A percentile compares a stretch with the other conserved stretches of the same genome.
Conservation (phyloP, 2,113 vertebrate genomes). For the Bucco capensis region DNA sequence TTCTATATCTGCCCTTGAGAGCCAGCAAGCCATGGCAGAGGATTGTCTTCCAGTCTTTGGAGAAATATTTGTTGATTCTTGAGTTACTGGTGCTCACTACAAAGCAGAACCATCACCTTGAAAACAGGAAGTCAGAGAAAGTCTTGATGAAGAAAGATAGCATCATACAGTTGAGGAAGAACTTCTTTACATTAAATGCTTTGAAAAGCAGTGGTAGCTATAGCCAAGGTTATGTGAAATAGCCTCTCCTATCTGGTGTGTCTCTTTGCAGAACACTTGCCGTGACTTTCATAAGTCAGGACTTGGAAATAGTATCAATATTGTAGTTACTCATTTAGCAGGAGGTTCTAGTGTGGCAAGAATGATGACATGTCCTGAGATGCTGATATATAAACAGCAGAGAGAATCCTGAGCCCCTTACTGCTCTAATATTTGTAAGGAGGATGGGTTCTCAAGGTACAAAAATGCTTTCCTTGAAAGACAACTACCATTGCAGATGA, state of each 20-base stretch:
- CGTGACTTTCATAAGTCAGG: neutral
- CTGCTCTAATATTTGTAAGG: neutral
- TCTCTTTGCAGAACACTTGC: neutral
- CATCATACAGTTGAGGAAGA: neutral
- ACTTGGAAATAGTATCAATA: neutral
- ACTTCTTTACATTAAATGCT: neutral
- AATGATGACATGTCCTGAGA: neutral
- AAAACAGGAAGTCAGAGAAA: constrained; percentile 21
- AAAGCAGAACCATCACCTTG: neutral
- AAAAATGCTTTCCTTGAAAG: neutral
- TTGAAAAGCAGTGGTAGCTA: neutral
- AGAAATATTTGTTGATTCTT: neutral
- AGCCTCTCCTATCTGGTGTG: neutral
- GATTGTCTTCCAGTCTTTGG: neutral
- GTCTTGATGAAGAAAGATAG: neutral
- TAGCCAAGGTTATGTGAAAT: neutral
- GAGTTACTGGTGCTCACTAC: neutral
- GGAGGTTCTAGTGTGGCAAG: neutral
- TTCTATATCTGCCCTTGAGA: neutral
- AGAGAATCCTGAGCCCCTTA: neutral
- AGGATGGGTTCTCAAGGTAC: neutral
- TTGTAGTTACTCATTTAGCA: neutral
- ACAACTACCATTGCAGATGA: neutral
- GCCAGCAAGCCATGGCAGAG: neutral
- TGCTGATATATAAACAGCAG: neutral